Evolutionary conservation across 2,797 vertebrate genomes (phyloP).

Genomic region (Varecia variegata): DNA sequence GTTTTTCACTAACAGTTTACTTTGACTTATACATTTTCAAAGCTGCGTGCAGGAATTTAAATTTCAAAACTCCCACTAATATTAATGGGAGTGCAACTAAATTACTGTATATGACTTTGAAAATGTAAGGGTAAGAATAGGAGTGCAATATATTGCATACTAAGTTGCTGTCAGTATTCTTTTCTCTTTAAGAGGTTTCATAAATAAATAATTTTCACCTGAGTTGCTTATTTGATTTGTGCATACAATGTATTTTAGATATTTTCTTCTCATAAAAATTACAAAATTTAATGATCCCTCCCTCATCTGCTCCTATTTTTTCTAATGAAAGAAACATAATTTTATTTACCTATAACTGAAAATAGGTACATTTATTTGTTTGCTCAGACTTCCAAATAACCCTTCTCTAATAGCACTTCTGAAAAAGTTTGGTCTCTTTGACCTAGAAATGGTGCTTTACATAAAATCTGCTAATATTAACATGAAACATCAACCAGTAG

Average conservation of each 20-base stretch:
- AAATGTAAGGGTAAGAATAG: constrained; percentile 59
- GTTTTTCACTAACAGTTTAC: constrained; percentile 53
- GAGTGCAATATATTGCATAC: not conserved
- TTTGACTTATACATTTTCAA: constrained; percentile 56
- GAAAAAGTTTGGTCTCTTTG: constrained; percentile 11
- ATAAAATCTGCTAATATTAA: constrained; percentile 10
- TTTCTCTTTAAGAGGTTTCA: constrained; percentile 63
- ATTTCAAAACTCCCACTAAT: constrained; percentile 63
- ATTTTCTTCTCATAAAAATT: constrained; percentile 54
- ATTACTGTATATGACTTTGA: constrained; percentile 45
- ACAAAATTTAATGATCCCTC: constrained; percentile 9
- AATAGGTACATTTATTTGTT: constrained; percentile 17
- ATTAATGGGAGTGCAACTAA: constrained; percentile 59
- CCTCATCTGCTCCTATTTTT: not conserved
- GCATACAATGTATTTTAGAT: constrained; percentile 44
- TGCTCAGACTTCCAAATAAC: constrained; percentile 31
- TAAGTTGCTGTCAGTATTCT: not conserved
- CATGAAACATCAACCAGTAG: not conserved
- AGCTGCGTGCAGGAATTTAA: constrained; percentile 41
- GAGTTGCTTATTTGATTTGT: constrained; percentile 26
- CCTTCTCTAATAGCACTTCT: not conserved
- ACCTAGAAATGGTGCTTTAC: constrained; percentile 1
- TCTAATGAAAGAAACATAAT: constrained; percentile 22
- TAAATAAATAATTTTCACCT: constrained; percentile 48
- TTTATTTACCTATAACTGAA: constrained; percentile 10